Evolutionary conservation across 2,888 invertebrate genomes (phyloP), one percentile per base, ranked within the genome.

Genomic region (Danaus chrysippus): DNA sequence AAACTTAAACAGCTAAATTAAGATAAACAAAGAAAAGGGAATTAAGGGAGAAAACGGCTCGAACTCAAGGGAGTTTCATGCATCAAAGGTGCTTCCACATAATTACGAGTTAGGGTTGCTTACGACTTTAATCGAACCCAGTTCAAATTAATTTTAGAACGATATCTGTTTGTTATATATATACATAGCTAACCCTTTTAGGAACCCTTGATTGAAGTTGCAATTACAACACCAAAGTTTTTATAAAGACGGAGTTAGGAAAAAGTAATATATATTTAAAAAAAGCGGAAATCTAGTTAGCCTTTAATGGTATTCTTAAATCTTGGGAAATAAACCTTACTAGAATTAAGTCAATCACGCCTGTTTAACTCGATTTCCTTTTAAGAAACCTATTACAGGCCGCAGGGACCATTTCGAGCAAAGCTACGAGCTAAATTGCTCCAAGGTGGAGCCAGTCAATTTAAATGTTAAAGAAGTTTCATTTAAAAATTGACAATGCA

Each of bases 331-430:
- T 80, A 79, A 84, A 78, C 75, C 72, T 79, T 76, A 77, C 74
- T 76, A 78, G 79, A 86, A 85, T 87, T 82, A 85, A 86, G 85
- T 86, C 82, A 86, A 87, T 86, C 86, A 86, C 79, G 82, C 76
- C 78, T 86, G 79, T 81, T 84, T 86, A 86, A 87, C 83, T 86
- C 78, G 81, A 87, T 87, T 86, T 86, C 81, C 82, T 81, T 86
- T 83, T 80, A 83, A 83, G 82, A 84, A 83, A 86, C 84, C 86
- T 83, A 86, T 87, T 86, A 85, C 81, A 82, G 74, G 80, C 87
- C 86, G 76, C 84, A 79, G 86, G 86, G 86, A 84, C 81, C 76
- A 77, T 80, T 81, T 75, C 68, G 71, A 75, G 71, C 75, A 77
- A 79, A 83, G 71, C 71, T 70, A 67, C 70, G 71, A 68, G 68